Evolutionary conservation across 2,888 invertebrate genomes (phyloP).

Genomic region (Drosophila crucigera): DNA sequence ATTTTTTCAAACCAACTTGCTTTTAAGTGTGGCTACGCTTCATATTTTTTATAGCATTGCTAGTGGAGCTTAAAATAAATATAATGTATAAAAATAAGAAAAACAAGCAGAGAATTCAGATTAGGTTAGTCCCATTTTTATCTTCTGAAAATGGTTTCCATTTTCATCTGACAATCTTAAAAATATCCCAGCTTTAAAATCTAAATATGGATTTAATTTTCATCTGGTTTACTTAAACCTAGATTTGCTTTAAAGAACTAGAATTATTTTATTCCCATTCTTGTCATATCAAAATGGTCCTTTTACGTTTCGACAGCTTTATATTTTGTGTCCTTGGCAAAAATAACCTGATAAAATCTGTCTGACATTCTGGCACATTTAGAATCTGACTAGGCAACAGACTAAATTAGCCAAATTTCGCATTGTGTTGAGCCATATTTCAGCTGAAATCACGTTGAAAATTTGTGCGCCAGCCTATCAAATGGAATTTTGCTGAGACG

Average conservation of each 20-base stretch:
- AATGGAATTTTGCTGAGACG: slow-evolving; percentile 52
- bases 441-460: slow-evolving; percentile 60
- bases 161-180: neutral
- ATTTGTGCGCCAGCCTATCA: slow-evolving; percentile 40
- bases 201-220: neutral
- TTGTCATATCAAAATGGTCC: neutral
- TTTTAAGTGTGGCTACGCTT: neutral
- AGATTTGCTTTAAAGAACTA: neutral
- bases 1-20: neutral
- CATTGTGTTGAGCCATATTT: slow-evolving; percentile 62
- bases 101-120: neutral
- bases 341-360: slow-evolving; percentile 29
- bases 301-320: slow-evolving; percentile 12
- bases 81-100: neutral
- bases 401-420: slow-evolving; percentile 72
- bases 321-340: slow-evolving; percentile 1
- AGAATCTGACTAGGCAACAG: slow-evolving; percentile 14
- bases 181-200: neutral
- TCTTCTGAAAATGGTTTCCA: neutral
- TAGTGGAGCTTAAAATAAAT: neutral
- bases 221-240: neutral
- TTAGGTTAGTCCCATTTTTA: neutral
- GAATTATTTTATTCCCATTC: neutral
- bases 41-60: neutral
- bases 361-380: slow-evolving; percentile 7